Percentiles rank a stretch among this genome's conserved stretches.
phyloP scores from a whole-genome alignment of 1,140 invertebrate species.

The Bombus waltoni region DNA sequence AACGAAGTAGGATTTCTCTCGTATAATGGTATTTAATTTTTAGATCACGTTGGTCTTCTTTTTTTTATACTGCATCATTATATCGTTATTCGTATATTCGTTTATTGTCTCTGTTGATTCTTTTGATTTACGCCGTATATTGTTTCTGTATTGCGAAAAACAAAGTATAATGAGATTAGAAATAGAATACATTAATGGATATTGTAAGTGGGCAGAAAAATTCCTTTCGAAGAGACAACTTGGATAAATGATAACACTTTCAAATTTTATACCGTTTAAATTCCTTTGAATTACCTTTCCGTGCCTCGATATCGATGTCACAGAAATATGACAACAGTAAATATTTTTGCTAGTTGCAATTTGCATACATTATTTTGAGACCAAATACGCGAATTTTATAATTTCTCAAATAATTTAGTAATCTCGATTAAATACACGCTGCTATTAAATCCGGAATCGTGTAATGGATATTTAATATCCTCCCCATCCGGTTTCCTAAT shows the following conservation, averaged over 20 bases:
- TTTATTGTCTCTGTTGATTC: too few species aligned
- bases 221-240: background rate
- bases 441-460: background rate
- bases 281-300: background rate
- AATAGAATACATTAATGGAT: background rate
- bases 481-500: background rate
- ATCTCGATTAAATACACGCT: background rate
- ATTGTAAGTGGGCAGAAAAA: background rate
- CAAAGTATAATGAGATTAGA: background rate
- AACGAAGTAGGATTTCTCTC: too few species aligned
- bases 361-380: background rate
- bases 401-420: background rate
- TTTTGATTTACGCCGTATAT: too few species aligned
- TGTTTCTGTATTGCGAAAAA: too few species aligned
- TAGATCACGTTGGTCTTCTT: background rate
- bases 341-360: background rate
- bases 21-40: background rate
- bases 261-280: background rate
- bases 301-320: background rate
- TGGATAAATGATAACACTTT: background rate
- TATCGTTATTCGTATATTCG: too few species aligned
- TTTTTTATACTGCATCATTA: too few species aligned
- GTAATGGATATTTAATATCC: background rate
- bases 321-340: background rate
- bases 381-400: background rate